Base-by-base conservation (phyloP, 2,797 vertebrate genomes). In the Muscicapa comitata region DNA sequence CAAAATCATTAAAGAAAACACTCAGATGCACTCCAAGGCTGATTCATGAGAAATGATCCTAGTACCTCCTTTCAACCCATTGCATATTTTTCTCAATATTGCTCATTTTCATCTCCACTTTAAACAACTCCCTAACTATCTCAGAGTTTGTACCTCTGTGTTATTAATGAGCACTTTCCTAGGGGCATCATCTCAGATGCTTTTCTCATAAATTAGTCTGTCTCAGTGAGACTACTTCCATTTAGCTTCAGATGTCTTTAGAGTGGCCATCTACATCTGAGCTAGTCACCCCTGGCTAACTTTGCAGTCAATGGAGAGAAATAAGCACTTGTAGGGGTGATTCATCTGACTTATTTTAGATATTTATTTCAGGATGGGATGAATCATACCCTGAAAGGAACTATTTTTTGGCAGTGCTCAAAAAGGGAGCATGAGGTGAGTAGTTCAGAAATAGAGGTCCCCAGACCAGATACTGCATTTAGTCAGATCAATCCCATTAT, bases 1-100 rank as follows among this genome's bases (percentile, higher is more conserved):
- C 61, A 91, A 88, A 91, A 74, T 86, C 72, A 67, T 88, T 68
- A 93, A 77, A 91, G 91, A 73, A 93, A 91, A 80, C 80, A 81
- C 28, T 47, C 42, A 91, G 29, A 86, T 61, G 35, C 35, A 40
- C 45, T 88, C 53, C 42, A 80, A 80, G 65, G 31, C 29, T 86
- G 29, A 83, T 78, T 86, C 23, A 83, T 62, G n/a, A 94, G 74
- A 83, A 93, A 86, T 48, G 13, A 26, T 70, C 43, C 50, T 67
- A 59, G 71, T 25, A 89, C 18, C 48, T 81, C 35, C 7, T 33
- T 88, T 94, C 81, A 58, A 74, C 11, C 11, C 35, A 45, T 43
- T 86, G 43, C 31, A 37, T 33, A 11, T 88, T 80, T 92, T 90
- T 84, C 78, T 50, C 25, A 70, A 33, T 42, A 53, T 33, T 75